Evolutionary conservation across 2,888 invertebrate genomes (phyloP), one percentile per base, ranked within the genome.

Genomic region (Agrilus cyanescens): DNA sequence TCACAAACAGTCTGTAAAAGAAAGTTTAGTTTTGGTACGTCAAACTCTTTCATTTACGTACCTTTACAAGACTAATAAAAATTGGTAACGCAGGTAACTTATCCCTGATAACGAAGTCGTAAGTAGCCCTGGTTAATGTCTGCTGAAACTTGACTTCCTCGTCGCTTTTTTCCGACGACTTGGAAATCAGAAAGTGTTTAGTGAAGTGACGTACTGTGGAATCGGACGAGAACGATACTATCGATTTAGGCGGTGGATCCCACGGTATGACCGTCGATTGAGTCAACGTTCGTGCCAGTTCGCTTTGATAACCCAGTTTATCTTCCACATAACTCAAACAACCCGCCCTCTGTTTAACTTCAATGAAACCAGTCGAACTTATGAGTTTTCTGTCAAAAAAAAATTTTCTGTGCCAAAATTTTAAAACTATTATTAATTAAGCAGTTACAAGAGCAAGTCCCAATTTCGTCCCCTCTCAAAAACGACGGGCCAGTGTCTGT

Each of bases 271-370:
- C 67, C 46, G 74, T 73, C 53, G 85, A 84, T 25, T 83, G 75
- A 0, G 87, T 87, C n/a, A 88, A 63, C 0, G 85, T 82, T 56
- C 84, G 82, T 0, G 87, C 85, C 38, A 88, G 68, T 41, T 88
- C 73, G 50, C 84, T 85, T 58, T 82, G 78, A 58, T 82, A 80
- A 2, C 88, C 85, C 54, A 78, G 71, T 1, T 90, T 90, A 69
- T 94, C 93, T 61, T 85, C 85, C 13, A 78, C 66, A 65, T 93
- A 88, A 0, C 91, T 86, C 6, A 93, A 72, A 57, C 89, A 88
- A 10, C 93, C 93, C 2, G 88, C 89, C 51, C 86, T 77, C 59
- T 90, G 89, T 60, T 94, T 93, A 12, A 94, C 85, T 59, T 85
- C 83, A 32, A 94, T 71, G 34, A 80, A 79, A 54, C 79, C 78